Percentiles rank a stretch among this genome's conserved stretches.
phyloP scores from a whole-genome alignment of 2,797 vertebrate genomes.

The Sorex maritimensis region DNA sequence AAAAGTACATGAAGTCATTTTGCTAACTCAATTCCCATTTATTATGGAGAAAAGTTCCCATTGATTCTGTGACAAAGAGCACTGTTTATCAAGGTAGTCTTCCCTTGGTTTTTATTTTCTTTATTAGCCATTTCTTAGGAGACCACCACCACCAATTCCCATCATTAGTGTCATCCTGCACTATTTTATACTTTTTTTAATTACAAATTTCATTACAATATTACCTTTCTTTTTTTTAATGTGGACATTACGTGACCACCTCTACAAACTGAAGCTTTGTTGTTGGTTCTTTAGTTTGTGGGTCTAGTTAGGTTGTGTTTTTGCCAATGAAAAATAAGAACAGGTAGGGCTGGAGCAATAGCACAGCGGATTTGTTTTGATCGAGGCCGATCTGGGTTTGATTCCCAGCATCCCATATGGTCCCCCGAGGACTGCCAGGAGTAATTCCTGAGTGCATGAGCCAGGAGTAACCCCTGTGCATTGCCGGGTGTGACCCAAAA shows the following conservation, averaged over 20 bases:
- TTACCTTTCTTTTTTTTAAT: background rate
- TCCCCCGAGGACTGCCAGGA: too few species aligned
- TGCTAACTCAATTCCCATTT: background rate
- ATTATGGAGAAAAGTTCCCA: background rate
- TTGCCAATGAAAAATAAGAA: background rate
- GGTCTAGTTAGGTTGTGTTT: background rate
- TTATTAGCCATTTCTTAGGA: background rate
- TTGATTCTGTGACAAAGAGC: background rate
- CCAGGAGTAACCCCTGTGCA: too few species aligned
- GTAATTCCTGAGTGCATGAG: too few species aligned
- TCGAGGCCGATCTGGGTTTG: too few species aligned
- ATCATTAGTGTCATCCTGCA: background rate
- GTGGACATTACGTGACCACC: background rate
- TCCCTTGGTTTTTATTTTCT: background rate
- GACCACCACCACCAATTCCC: background rate
- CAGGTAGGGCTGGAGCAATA: background rate
- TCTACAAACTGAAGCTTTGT: background rate
- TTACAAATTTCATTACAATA: background rate
- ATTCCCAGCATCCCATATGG: too few species aligned
- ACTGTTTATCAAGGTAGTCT: background rate
- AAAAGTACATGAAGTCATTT: slow-evolving; percentile 22
- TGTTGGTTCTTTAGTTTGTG: background rate
- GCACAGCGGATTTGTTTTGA: too few species aligned
- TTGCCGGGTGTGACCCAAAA: too few species aligned
- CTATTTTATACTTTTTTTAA: background rate